Evolutionary conservation across 2,888 invertebrate species (phyloP).

Genomic region (Platycnemis pennipes): DNA sequence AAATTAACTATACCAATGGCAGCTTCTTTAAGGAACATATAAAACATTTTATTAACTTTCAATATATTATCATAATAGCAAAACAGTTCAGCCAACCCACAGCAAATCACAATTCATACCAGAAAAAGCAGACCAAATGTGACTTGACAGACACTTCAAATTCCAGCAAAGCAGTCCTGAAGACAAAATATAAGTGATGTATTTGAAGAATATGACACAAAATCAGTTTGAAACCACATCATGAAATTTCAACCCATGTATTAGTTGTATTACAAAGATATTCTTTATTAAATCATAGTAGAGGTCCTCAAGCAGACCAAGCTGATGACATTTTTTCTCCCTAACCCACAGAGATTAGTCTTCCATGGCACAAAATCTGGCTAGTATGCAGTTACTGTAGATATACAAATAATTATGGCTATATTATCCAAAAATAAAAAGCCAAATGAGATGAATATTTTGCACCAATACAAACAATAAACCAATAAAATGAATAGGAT

Average conservation of each 20-base stretch:
- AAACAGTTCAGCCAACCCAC: constrained; percentile 17
- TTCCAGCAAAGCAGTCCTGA: background rate
- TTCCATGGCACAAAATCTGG: background rate
- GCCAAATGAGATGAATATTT: background rate
- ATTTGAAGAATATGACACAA: background rate
- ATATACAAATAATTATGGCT: background rate
- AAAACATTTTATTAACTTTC: constrained; percentile 32
- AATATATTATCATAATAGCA: background rate
- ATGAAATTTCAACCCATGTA: background rate
- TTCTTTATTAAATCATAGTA: background rate
- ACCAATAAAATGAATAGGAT: background rate
- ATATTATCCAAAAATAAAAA: background rate
- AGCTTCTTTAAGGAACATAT: background rate
- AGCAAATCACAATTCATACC: constrained; percentile 1
- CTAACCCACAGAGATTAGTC: background rate
- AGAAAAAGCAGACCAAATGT: background rate
- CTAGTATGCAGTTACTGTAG: background rate
- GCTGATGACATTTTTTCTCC: background rate
- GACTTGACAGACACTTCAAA: background rate
- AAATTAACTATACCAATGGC: no score
- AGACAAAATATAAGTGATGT: background rate
- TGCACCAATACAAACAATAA: background rate
- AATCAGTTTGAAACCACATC: background rate
- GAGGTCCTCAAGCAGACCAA: background rate
- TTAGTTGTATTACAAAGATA: background rate